phyloP scores from a whole-genome alignment of 2,797 vertebrate genomes.

The Numenius phaeopus region DNA sequence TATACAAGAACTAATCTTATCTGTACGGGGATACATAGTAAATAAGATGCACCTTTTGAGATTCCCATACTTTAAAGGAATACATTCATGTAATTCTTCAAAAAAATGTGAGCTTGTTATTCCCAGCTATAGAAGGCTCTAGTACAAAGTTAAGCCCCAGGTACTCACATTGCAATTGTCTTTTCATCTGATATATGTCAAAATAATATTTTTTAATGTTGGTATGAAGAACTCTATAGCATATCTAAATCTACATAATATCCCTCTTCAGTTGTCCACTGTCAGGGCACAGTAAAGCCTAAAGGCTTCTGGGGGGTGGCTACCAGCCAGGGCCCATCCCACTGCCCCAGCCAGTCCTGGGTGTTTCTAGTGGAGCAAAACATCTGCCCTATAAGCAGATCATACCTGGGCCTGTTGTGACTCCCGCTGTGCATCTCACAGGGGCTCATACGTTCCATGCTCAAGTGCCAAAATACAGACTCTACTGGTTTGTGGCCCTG shows the following conservation, averaged over 20 bases:
- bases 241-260: background rate
- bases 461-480: background rate
- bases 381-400: fast-evolving
- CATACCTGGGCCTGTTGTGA: fast-evolving
- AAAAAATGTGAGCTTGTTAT: background rate
- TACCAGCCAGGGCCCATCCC: background rate
- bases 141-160: constrained; percentile 50
- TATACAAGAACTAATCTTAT: background rate
- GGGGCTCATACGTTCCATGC: fast-evolving
- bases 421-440: fast-evolving
- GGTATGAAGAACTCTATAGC: background rate
- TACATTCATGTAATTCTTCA: background rate
- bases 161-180: background rate
- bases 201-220: background rate
- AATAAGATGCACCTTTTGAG: constrained; percentile 24
- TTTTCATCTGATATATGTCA: constrained; percentile 8
- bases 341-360: background rate
- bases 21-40: background rate
- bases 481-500: background rate
- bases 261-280: background rate
- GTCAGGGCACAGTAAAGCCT: fast-evolving
- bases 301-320: fast-evolving
- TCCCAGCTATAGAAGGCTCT: background rate
- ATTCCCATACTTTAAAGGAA: background rate
- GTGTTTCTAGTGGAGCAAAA: background rate